Percentiles rank a stretch among this genome's conserved stretches.
Evolutionary conservation across 2,888 invertebrate species (phyloP).

Genomic region (Leptinotarsa juncta): DNA sequence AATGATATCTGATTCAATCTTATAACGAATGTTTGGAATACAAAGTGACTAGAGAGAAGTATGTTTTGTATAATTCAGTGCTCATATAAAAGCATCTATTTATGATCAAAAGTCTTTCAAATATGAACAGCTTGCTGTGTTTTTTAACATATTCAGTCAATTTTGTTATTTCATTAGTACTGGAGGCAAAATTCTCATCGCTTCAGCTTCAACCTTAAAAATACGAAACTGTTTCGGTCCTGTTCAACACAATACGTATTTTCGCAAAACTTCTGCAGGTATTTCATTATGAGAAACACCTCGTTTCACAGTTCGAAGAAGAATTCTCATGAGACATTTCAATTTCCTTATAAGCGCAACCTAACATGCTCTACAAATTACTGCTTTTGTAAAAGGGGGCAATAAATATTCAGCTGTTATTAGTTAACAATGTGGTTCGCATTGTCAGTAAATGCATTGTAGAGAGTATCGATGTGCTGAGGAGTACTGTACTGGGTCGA

Average conservation of each 20-base stretch:
- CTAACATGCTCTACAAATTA: slow-evolving; percentile 49
- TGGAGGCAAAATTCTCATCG: no score
- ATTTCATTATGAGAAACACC: slow-evolving; percentile 8
- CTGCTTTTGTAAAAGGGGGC: slow-evolving; percentile 37
- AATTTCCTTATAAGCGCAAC: slow-evolving; percentile 47
- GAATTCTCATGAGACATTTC: slow-evolving; percentile 37
- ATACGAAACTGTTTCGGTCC: neutral
- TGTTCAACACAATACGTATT: neutral
- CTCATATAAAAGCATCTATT: no score
- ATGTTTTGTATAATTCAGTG: no score
- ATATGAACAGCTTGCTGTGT: no score
- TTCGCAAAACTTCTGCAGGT: neutral
- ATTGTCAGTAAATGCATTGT: neutral
- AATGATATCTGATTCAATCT: no score
- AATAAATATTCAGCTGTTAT: slow-evolving; percentile 37
- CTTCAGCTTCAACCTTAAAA: no score
- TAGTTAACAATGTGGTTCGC: slow-evolving; percentile 19
- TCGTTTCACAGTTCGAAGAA: slow-evolving; percentile 21
- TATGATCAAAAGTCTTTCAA: no score
- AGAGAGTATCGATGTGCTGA: neutral
- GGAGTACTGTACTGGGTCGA: neutral
- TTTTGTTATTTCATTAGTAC: no score
- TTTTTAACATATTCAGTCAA: no score
- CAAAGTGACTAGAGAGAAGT: no score
- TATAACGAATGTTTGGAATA: no score